These are phyloP conservation scores for Saturnia pavonia DNA, from an alignment of 2,888 invertebrate genomes.

Conservation along the genomic window DNA sequence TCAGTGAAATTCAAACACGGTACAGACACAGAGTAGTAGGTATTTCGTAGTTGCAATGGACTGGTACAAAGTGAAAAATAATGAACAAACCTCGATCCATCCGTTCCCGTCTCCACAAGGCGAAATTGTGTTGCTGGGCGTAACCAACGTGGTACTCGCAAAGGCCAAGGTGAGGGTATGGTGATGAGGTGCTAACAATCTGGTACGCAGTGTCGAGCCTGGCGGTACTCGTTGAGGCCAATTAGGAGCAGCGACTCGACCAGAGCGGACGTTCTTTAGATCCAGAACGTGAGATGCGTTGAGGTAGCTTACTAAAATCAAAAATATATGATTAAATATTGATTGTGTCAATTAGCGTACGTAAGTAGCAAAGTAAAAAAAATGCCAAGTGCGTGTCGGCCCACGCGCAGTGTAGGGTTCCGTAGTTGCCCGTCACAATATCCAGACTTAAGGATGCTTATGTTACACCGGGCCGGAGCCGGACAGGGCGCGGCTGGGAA, in stretches of 20 bases:
- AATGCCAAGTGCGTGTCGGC: no score
- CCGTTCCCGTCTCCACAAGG: constrained; percentile 74
- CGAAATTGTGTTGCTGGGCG: constrained; percentile 27
- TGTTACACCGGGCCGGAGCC: no score
- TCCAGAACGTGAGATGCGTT: constrained; percentile 62
- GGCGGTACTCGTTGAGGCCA: constrained; percentile 60
- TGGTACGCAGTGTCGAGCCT: constrained; percentile 48
- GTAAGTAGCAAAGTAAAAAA: no score
- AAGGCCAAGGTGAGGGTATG: constrained; percentile 61
- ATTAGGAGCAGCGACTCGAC: constrained; percentile 60
- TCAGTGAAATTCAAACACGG: no score
- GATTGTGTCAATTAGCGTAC: no score
- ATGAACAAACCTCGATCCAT: constrained; percentile 73
- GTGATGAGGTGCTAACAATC: constrained; percentile 62
- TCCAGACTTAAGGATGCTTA: no score
- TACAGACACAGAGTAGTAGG: no score
- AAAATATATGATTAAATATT: neutral
- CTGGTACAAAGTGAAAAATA: neutral
- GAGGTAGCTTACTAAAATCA: constrained; percentile 57
- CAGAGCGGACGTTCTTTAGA: constrained; percentile 43
- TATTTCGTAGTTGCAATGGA: no score
- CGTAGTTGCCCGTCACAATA: no score
- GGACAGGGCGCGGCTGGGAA: no score
- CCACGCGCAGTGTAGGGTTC: no score
- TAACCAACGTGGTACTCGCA: constrained; percentile 46